Evolutionary conservation across 2,888 invertebrate genomes (phyloP), one percentile per base, ranked within the genome.

Genomic region (Melinaea marsaeus): DNA sequence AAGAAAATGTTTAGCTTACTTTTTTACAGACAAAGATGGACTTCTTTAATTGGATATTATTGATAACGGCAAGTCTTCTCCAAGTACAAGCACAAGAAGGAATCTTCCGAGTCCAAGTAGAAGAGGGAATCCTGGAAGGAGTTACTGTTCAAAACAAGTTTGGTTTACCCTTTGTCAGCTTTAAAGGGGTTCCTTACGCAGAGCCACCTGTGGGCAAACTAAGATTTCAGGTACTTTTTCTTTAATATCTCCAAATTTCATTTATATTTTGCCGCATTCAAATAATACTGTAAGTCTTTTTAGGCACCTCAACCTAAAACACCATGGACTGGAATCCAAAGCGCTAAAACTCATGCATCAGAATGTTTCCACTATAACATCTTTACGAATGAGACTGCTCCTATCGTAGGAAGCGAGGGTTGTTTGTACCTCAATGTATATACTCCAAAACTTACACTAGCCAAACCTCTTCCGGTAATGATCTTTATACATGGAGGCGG

Each of bases 351-450:
- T 33, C 81, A 80, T 48, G 88, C 85, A 0, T 72, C 82, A 0
- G 62, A 75, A 7, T 83, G 83, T 64, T 77, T 69, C 45, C 90
- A 88, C 65, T 60, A 68, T 5, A 74, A 83, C 55, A 11, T 74
- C 2, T 64, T 77, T 1, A 64, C 70, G 1, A 48, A 56, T n/a
- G 57, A 63, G 0, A n/a, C 3, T 68, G 13, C 58, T 60, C 1
- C 64, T 47, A 13, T 51, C 22, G 6, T 63, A 0, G 82, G 84
- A 35, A 79, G 73, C 63, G 90, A 83, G 71, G 84, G 90, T 67
- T 89, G 89, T 56, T 73, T 90, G 2, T 89, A 83, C 61, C 73
- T 90, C 0, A 90, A 90, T 61, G 83, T 90, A 2, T 89, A 88
- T 65, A 79, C 83, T 2, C 86, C 88, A 34, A 63, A 81, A 3